Evolutionary conservation across 2,113 vertebrate genomes (phyloP), one percentile per base, ranked within the genome.

Genomic region (Lepus americanus): DNA sequence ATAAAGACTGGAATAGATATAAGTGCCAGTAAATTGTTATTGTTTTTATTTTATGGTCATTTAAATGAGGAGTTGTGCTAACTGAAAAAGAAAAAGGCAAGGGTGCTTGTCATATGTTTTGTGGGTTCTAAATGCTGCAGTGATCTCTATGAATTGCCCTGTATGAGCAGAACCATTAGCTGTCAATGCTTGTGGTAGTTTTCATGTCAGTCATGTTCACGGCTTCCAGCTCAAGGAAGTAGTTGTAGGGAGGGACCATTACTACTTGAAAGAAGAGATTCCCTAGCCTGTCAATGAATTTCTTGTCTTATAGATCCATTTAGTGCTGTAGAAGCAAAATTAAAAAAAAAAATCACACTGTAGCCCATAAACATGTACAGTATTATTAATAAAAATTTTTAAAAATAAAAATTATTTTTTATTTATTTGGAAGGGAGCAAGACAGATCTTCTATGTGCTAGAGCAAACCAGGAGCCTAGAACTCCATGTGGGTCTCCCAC

Each of bases 181-280:
- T 81, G 3, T 39, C 61, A 9, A 33, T 44, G 64, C 27, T n/a
- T 87, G 31, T 51, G 25, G 33, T 44, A 11, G 14, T 70, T 85
- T 95, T 78, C 29, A 81, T 67, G 16, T 69, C 29, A 23, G 1
- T 92, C 44, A 31, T 95, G 73, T 89, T 86, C 64, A 20, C n/a
- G 10, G 39, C 49, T 63, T 64, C 44, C 1, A 90, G 61, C 13
- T 92, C 72, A 92, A 39, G n/a, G 17, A n/a, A 72, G 9, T 83
- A 79, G 19, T 51, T 53, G 27, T 0, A 69, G 5, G 51, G 31
- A 63, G 4, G 59, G 59, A n/a, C 27, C 12, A 8, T 92, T 69
- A 39, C 66, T 77, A 29, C 20, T 77, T 51, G 23, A 70, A 80
- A 88, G 22, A 27, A 20, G 27, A 84, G 22, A 10, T 72, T 3